phyloP scores from a whole-genome alignment of 2,797 vertebrate genomes.

The Sparus aurata region DNA sequence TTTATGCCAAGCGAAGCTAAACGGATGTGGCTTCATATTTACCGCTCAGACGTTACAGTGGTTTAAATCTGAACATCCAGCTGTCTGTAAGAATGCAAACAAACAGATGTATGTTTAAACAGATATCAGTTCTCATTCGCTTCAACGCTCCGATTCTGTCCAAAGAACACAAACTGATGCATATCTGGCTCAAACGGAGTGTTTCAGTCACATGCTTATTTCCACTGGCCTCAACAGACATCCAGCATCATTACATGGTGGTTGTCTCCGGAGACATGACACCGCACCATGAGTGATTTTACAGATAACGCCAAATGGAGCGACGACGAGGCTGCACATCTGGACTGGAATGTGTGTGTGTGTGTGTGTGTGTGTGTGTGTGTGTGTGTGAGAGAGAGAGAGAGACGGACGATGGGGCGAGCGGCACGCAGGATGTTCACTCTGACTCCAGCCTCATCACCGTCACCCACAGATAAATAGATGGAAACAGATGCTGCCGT shows the following conservation, averaged over 20 bases:
- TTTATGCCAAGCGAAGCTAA: background rate
- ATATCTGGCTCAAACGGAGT: background rate
- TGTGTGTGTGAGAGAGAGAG: constrained; percentile 2
- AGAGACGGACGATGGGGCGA: background rate
- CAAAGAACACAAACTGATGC: background rate
- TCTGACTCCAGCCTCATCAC: constrained; percentile 47
- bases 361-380: background rate
- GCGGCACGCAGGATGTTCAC: constrained; percentile 62
- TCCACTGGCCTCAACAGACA: constrained; percentile 13
- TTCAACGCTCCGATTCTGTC: background rate
- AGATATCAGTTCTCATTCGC: background rate
- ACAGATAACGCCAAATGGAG: constrained; percentile 23
- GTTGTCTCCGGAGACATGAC: constrained; percentile 2
- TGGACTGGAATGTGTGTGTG: constrained; percentile 20
- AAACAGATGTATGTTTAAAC: background rate
- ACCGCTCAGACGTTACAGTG: background rate
- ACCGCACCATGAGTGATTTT: background rate
- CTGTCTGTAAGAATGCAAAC: background rate
- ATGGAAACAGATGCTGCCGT: constrained; percentile 85
- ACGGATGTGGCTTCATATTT: no score
- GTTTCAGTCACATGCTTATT: background rate
- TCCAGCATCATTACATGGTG: background rate
- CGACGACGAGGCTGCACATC: constrained; percentile 29
- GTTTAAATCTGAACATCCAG: background rate
- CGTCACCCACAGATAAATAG: constrained; percentile 70